phyloP scores from a whole-genome alignment of 2,888 invertebrate genomes.

The Alloscopus bannaensis region DNA sequence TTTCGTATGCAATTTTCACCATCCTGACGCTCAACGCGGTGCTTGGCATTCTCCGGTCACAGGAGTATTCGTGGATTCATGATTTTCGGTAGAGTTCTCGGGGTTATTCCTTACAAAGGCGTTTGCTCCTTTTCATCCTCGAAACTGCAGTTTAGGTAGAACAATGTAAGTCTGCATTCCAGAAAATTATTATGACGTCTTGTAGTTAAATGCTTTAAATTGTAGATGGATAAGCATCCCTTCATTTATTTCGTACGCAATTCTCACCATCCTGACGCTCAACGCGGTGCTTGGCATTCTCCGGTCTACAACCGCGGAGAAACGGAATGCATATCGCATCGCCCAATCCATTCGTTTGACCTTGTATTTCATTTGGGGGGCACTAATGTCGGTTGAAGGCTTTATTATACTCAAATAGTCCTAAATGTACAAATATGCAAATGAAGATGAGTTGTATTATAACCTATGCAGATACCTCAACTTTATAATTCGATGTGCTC shows the following conservation, averaged over 20 bases:
- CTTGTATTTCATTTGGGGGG: conserved; percentile 39
- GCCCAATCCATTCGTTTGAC: conserved; percentile 40
- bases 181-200: not conserved
- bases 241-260: conserved; percentile 15
- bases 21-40: conserved; percentile 17
- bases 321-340: conserved; percentile 38
- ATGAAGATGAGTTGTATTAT: conserved; percentile 2
- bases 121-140: conserved; percentile 47
- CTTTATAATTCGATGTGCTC: conserved; percentile 18
- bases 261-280: conserved; percentile 6
- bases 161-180: too few relatives aligned
- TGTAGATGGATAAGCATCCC: conserved; percentile 36
- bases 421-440: not conserved
- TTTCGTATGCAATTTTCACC: conserved; percentile 12
- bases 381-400: conserved; percentile 22
- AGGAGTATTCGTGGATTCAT: conserved; percentile 55
- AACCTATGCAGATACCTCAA: conserved; percentile 37
- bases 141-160: conserved; percentile 39
- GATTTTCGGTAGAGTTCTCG: conserved; percentile 65
- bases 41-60: conserved; percentile 14
- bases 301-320: not conserved
- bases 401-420: not conserved
- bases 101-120: conserved; percentile 66
- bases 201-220: not conserved
- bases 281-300: conserved; percentile 22